phyloP scores from a whole-genome alignment of 1,140 invertebrate genomes.

The Camponotus vicinus region DNA sequence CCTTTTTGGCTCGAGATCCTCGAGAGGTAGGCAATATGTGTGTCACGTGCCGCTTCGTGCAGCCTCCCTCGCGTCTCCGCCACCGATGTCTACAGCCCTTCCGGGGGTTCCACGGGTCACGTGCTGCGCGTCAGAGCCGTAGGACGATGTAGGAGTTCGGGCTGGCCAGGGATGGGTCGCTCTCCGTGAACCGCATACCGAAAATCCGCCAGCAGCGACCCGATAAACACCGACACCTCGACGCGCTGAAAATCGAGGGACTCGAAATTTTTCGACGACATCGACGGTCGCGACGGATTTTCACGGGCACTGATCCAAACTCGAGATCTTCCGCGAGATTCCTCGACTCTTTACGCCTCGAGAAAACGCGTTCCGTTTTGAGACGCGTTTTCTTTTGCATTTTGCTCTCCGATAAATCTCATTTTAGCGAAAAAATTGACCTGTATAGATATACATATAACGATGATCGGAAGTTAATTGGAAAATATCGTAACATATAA shows the following conservation, averaged over 20 bases:
- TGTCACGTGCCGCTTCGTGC: constrained; percentile 75
- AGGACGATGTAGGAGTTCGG: constrained; percentile 55
- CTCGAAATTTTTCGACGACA: constrained; percentile 60
- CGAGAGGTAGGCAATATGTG: constrained; percentile 77
- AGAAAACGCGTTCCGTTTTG: not conserved
- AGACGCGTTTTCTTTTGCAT: constrained; percentile 5
- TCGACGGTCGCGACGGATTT: constrained; percentile 62
- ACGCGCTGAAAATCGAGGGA: constrained; percentile 65
- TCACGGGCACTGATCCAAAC: constrained; percentile 71
- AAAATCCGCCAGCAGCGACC: constrained; percentile 52
- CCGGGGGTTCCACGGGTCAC: constrained; percentile 63
- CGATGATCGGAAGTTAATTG: not conserved
- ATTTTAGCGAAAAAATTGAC: not conserved
- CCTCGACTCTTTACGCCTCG: constrained; percentile 5
- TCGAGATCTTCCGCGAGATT: constrained; percentile 59
- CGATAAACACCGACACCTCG: constrained; percentile 75
- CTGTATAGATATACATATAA: not conserved
- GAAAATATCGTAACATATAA: not conserved
- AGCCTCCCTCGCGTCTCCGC: constrained; percentile 36
- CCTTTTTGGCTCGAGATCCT: constrained; percentile 69
- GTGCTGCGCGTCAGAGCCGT: constrained; percentile 70
- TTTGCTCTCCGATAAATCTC: not conserved
- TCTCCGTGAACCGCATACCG: constrained; percentile 76
- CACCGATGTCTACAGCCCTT: constrained; percentile 42
- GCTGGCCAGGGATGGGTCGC: constrained; percentile 58